Evolutionary conservation across 2,888 invertebrate genomes (phyloP), one percentile per base, ranked within the genome.

Genomic region (Agriotes lineatus): DNA sequence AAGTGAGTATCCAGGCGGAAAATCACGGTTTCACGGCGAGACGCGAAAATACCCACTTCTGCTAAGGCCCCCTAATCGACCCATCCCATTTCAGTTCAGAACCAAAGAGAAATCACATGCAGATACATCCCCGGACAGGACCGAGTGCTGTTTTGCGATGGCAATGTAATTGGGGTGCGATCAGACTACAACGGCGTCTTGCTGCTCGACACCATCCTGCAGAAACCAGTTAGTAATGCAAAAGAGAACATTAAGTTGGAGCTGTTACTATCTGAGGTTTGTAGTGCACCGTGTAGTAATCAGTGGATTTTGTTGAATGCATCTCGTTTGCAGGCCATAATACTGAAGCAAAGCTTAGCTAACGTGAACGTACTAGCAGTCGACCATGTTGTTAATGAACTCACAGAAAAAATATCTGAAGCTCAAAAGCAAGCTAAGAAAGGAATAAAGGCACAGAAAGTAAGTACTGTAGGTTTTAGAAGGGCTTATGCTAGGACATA

Each of bases 121-220:
- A 89, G 90, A 80, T 94, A 93, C 82, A 89, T 93, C 82, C 86
- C 90, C 72, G 91, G 92, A 70, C 90, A 93, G 80, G 96, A 96
- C 84, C 91, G 94, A 82, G 90, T 96, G 75, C 88, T 96, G 76
- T 91, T 95, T 79, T 93, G 93, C 85, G 93, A 96, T 87, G 91
- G 91, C 74, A 89, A 89, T 79, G 91, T 92, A 72, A 87, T 96
- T 76, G 95, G 96, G 73, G 90, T 95, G 70, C 90, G 97, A 69
- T 92, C 93, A 63, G 96, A 96, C 84, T 94, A 96, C 84, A 96
- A 96, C 86, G 96, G 96, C 71, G 95, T 96, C 61, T 86, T 97
- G 59, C 86, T 97, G 66, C 86, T 97, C 77, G 96, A 96, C 82
- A 95, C 96, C 58, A 93, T 95, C 78, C 87, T 97, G 67, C 96